Percentiles rank a stretch among this genome's conserved stretches.
Evolutionary conservation across 2,888 invertebrate genomes (phyloP).

Genomic region (Rhyacophila evoluta): DNA sequence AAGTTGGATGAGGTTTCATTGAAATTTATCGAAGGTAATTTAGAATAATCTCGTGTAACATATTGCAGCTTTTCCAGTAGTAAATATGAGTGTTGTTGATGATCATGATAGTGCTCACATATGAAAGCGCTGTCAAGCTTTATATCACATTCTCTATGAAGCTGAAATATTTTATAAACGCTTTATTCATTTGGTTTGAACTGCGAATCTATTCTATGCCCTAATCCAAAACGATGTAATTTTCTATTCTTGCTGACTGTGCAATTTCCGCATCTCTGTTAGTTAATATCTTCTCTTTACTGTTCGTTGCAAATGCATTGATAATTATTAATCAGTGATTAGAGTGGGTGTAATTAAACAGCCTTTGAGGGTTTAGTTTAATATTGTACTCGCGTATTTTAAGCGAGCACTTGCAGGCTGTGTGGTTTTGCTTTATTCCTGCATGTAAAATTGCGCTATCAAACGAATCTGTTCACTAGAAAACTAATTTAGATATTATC

Average conservation of each 20-base stretch:
- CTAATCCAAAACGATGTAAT: neutral
- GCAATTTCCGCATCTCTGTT: neutral
- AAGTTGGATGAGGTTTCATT: too few relatives aligned
- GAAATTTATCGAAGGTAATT: too few relatives aligned
- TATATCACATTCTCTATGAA: too few relatives aligned
- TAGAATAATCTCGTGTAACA: too few relatives aligned
- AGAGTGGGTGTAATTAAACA: neutral
- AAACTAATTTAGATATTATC: too few relatives aligned
- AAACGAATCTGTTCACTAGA: neutral
- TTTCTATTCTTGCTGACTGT: neutral
- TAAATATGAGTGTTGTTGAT: too few relatives aligned
- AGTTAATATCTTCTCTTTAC: neutral
- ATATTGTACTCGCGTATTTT: neutral
- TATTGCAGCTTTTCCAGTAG: too few relatives aligned
- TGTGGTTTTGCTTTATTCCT: neutral
- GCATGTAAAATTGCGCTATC: neutral
- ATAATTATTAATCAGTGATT: neutral
- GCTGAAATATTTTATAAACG: too few relatives aligned
- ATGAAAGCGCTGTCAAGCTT: too few relatives aligned
- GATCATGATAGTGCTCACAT: too few relatives aligned
- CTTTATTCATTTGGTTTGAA: too few relatives aligned
- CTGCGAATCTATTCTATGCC: neutral
- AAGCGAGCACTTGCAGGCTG: neutral
- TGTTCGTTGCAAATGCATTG: neutral
- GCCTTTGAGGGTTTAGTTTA: neutral